Evolutionary conservation across 1,140 invertebrate genomes (phyloP).

Genomic region (Micrasema longulum): DNA sequence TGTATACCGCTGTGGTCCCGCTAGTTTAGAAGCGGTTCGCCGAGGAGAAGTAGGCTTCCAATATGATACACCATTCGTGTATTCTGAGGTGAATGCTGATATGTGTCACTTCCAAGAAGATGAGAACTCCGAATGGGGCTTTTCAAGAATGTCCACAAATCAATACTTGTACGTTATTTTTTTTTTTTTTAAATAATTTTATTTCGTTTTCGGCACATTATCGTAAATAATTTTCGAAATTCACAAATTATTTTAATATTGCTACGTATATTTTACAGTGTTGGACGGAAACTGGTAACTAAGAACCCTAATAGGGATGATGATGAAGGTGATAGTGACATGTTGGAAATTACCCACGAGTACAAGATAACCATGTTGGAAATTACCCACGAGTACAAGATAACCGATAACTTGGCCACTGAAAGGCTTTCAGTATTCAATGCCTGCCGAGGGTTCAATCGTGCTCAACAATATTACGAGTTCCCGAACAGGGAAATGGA

Average conservation of each 20-base stretch:
- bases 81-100: slow-evolving; percentile 85
- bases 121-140: slow-evolving; percentile 74
- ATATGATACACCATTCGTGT: slow-evolving; percentile 82
- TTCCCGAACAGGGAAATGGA: slow-evolving; percentile 68
- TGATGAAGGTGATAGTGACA: slow-evolving; percentile 73
- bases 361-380: slow-evolving; percentile 79
- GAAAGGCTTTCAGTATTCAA: slow-evolving; percentile 76
- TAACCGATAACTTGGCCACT: slow-evolving; percentile 72
- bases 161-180: slow-evolving; percentile 69
- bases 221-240: neutral
- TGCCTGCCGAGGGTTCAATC: slow-evolving; percentile 71
- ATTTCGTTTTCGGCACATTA: neutral
- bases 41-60: slow-evolving; percentile 79
- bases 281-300: slow-evolving; percentile 80
- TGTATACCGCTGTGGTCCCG: slow-evolving; percentile 77
- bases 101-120: slow-evolving; percentile 77
- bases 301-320: slow-evolving; percentile 74
- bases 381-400: slow-evolving; percentile 79
- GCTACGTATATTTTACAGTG: slow-evolving; percentile 65
- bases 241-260: too few relatives aligned
- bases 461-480: slow-evolving; percentile 72
- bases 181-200: neutral
- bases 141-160: slow-evolving; percentile 71
- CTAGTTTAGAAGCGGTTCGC: slow-evolving; percentile 77
- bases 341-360: slow-evolving; percentile 75